Evolutionary conservation across 2,113 vertebrate genomes (phyloP), one percentile per base, ranked within the genome.

Genomic region (Halcyon senegalensis): DNA sequence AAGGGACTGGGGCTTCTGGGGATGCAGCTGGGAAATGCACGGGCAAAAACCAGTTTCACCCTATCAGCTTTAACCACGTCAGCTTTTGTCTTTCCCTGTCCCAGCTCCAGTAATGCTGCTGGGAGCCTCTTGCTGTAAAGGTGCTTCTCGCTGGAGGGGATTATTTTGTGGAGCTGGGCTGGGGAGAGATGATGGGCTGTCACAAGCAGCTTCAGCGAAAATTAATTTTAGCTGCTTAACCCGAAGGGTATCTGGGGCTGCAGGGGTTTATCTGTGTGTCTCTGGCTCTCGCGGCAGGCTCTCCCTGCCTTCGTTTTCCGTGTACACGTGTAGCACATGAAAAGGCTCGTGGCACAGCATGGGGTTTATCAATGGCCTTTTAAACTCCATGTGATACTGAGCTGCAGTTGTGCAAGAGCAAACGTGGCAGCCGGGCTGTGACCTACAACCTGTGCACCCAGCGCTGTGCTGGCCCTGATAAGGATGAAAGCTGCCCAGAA

Each of bases 221-320:
- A 87, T 78, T 77, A 37, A 78, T 94, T 84, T 75, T 48, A 92
- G 80, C 91, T 68, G 80, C 81, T 92, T 87, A 87, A 79, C 91
- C 91, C 4, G 2, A 19, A 89, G 81, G 48, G 51, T 82, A 43
- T 91, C 69, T 94, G 81, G 87, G 89, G 63, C 81, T 81, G 87
- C 4, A 1, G 31, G 43, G 84, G 73, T 81, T 94, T 90, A 67
- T 66, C 79, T 74, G n/a, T 3, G 50, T 76, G 20, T 39, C 66
- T 67, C 56, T 59, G 83, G 66, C 35, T 95, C 46, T 35, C 4
- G 7, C 31, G 37, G 79, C 82, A 78, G 80, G 62, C 43, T 67
- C 53, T 62, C 67, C 39, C 59, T 86, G 79, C 66, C 48, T 73
- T 43, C 13, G 5, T 70, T 62, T 60, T 60, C 37, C 35, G 1